Base-by-base conservation (phyloP, 2,888 invertebrate genomes). In the Drosophila differens region DNA sequence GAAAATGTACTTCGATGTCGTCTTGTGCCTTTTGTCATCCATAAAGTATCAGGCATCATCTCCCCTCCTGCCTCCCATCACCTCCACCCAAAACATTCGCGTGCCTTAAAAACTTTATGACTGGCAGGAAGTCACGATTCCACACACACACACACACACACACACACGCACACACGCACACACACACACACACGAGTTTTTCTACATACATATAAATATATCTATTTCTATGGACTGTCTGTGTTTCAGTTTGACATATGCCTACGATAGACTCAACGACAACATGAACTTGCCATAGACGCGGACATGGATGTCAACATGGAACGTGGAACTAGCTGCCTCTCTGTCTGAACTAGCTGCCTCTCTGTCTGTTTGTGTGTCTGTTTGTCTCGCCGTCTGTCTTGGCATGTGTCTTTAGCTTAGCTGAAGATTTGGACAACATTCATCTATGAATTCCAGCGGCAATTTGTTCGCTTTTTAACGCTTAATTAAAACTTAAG, bases 111-210 rank as follows among this genome's bases (percentile, higher is more conserved):
- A 72, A 82, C 70, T 84, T 84, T 79, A 76, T 82, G 88, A 79
- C 71, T 72, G 70, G 80, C 90, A 89, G 86, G 86, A 89, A 86
- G 86, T 86, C 86, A 86, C 86, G 86, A 86, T 83, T 86, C 55
- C 83, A 86, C 71, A 76, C 53, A 61, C 53, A 57, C 33, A 69
- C n/a, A 64, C 44, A 58, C 51, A 53, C 49, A 47, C 39, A n/a
- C 83, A 82, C 71, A 65, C n/a, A 65, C 35, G 35, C 73, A 76
- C 65, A 71, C 44, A 47, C 33, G 6, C 39, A n/a, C 83, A 82
- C 71, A 65, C n/a, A 65, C 35, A 41, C 73, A 76, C 65, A 71
- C 44, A 47, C 33, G 6, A 57, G 28, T 59, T 19, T 68, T 28
- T 68, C 22, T 65, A 12, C 10, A 9, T 28, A 30, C 14, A 10